Percentiles rank a stretch among this genome's conserved stretches.
These are phyloP conservation scores for Peromyscus melanophrys DNA, from an alignment of 2,797 vertebrate genomes.

Conservation along the genomic window DNA sequence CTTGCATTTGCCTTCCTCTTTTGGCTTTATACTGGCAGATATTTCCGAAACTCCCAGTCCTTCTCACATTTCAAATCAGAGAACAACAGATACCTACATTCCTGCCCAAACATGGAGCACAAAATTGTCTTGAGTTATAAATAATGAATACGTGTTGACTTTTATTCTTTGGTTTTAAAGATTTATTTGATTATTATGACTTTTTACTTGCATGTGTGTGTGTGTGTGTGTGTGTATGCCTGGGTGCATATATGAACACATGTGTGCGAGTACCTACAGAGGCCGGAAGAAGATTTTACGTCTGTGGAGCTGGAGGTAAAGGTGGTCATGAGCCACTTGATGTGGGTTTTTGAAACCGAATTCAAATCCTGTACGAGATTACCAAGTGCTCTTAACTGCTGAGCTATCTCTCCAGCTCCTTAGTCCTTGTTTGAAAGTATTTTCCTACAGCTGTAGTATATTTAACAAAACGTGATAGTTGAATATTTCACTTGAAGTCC, in stretches of 20 bases:
- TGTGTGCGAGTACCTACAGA: not conserved
- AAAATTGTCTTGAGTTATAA: not conserved
- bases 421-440: not conserved
- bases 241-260: not conserved
- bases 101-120: not conserved
- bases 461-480: not conserved
- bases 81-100: not conserved
- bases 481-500: not conserved
- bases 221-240: not conserved
- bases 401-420: not conserved
- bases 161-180: not conserved
- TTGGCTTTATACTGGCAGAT: not conserved
- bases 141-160: not conserved
- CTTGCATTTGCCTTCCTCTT: not conserved
- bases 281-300: not conserved
- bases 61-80: not conserved
- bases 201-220: not conserved
- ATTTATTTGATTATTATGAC: not conserved
- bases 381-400: not conserved
- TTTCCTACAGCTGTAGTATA: not conserved
- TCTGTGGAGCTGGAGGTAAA: not conserved
- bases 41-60: not conserved
- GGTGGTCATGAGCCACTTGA: not conserved
- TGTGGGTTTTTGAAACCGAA: not conserved
- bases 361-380: not conserved